These are phyloP conservation scores for Drosophila pseudotalamancana DNA, from an alignment of 2,888 invertebrate genomes.

Conservation along the genomic window DNA sequence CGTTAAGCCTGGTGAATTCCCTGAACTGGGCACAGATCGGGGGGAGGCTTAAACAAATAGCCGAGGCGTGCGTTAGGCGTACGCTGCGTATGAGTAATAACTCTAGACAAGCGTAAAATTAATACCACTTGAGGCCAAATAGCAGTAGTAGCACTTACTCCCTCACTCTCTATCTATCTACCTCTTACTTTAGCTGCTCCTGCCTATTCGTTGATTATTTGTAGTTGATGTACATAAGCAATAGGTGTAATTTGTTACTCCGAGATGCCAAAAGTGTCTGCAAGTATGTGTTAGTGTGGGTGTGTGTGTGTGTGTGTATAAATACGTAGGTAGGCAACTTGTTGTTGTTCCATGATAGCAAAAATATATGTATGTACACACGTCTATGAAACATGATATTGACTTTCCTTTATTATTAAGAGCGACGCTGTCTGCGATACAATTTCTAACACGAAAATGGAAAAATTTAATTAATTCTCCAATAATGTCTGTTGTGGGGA, in stretches of 20 bases:
- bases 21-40: conserved; percentile 16
- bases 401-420: conserved; percentile 37
- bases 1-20: conserved; percentile 28
- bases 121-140: conserved; percentile 65
- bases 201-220: conserved; percentile 27
- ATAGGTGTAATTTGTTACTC: conserved; percentile 64
- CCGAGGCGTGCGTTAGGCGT: conserved; percentile 34
- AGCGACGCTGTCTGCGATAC: conserved; percentile 3
- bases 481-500: conserved; percentile 14
- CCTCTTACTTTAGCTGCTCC: background rate
- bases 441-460: conserved; percentile 32
- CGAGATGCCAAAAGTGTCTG: conserved; percentile 24
- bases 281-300: background rate
- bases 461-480: conserved; percentile 62
- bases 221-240: conserved; percentile 54
- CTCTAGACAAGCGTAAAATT: conserved; percentile 80
- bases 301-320: conserved; percentile 1
- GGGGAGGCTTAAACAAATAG: conserved; percentile 39
- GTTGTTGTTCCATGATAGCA: background rate
- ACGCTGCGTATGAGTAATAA: conserved; percentile 72
- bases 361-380: background rate
- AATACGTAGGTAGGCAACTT: conserved; percentile 34
- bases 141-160: conserved; percentile 40
- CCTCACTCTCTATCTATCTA: background rate
- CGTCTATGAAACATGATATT: conserved; percentile 34